These are phyloP conservation scores for Drosophila anomalata DNA, from an alignment of 2,888 invertebrate genomes.

Conservation along the genomic window DNA sequence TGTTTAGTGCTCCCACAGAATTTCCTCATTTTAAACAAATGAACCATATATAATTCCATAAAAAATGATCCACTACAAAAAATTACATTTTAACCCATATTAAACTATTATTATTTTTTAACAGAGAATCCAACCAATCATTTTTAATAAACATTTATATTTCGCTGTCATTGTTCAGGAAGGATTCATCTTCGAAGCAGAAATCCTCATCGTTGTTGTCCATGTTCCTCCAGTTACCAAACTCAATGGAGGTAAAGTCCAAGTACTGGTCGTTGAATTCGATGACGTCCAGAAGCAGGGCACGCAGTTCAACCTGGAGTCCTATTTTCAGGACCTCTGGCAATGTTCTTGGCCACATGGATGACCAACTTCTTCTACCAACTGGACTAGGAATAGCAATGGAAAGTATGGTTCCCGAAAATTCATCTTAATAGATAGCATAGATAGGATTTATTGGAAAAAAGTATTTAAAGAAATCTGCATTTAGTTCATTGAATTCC, in stretches of 20 bases:
- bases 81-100: background rate
- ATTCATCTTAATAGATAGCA: too few relatives aligned
- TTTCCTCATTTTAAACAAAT: too few relatives aligned
- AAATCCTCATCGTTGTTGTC: background rate
- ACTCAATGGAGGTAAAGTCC: background rate
- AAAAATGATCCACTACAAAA: background rate
- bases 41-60: background rate
- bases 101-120: background rate
- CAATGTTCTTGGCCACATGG: background rate
- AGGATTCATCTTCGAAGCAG: background rate
- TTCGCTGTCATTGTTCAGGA: background rate
- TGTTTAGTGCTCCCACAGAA: too few relatives aligned
- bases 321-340: background rate
- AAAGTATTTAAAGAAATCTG: too few relatives aligned
- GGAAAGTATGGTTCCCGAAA: too few relatives aligned
- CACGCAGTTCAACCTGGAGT: background rate
- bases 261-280: background rate
- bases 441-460: too few relatives aligned
- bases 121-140: too few relatives aligned
- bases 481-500: too few relatives aligned
- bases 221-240: background rate
- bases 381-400: too few relatives aligned
- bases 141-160: too few relatives aligned
- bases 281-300: background rate
- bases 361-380: too few relatives aligned